Evolutionary conservation across 2,888 invertebrate genomes (phyloP), one percentile per base, ranked within the genome.

Genomic region (Harpalus rubripes): DNA sequence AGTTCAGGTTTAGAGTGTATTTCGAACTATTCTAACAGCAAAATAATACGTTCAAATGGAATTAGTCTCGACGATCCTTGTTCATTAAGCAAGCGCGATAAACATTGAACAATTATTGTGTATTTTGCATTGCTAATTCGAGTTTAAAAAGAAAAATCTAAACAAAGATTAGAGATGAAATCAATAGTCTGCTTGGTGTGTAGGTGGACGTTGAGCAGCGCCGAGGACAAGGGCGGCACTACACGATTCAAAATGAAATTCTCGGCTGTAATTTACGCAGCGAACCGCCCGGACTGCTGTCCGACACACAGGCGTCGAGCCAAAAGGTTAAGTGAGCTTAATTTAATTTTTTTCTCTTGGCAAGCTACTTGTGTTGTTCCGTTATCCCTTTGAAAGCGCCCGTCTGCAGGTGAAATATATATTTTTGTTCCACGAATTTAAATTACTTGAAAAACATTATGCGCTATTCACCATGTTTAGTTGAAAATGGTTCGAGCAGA

Each of bases 311-410:
- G 81, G 81, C 68, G 44, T 16, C 81, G 61, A 41, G 80, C 68
- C 81, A 68, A 81, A 81, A 81, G 68, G 72, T 81, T 81, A 72
- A 81, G 81, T 81, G 81, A 81, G 81, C 58, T 68, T 81, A 81
- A 81, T 81, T 81, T 81, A 68, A 72, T 81, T 68, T 58, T 65
- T 81, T 72, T 58, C 18, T 65, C 44, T 80, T 80, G 61, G 80
- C 80, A 61, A 39, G 61, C 80, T 56, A 80, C 80, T 61, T 61
- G 80, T 80, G 80, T 78, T 80, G 61, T 41, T 61, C 61, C 7
- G 59, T 15, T 59, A 59, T 80, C 59, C 61, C 59, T 80, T 80
- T 80, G 61, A 80, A 80, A 41, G 63, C 80, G 39, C 26, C 39
- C 80, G 61, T 61, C 80, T 80, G 61, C 80, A 61, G 39, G 41